A percentile compares a stretch with the other conserved stretches of the same genome.
Evolutionary conservation across 1,140 invertebrate genomes (phyloP).

Genomic region (Chlorops oryzae): DNA sequence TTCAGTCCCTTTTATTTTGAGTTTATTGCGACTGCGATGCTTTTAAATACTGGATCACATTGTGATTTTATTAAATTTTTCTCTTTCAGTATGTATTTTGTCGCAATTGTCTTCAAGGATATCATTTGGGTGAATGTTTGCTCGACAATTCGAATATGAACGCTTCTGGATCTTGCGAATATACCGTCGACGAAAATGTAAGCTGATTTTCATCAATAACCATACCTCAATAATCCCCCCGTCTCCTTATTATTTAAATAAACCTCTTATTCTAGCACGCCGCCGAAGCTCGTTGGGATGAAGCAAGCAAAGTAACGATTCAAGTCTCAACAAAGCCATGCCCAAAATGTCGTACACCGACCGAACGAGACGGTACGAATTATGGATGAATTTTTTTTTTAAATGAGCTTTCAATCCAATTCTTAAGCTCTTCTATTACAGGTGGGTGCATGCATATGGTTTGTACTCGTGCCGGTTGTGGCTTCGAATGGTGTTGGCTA

Average conservation of each 20-base stretch:
- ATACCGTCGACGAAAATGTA: constrained; percentile 57
- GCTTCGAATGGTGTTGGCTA: constrained; percentile 83
- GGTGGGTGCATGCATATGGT: constrained; percentile 89
- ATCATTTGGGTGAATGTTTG: constrained; percentile 69
- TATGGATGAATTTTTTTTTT: constrained; percentile 8
- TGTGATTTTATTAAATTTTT: constrained; percentile 7
- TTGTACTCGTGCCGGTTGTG: constrained; percentile 60
- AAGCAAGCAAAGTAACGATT: constrained; percentile 67
- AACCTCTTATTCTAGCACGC: constrained; percentile 31
- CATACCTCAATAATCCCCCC: constrained; percentile 12
- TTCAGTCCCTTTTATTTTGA: no score
- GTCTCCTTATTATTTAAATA: constrained; percentile 16
- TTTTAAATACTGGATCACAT: constrained; percentile 1
- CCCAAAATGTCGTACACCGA: constrained; percentile 79
- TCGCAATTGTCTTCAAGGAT: constrained; percentile 70
- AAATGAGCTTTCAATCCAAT: no score
- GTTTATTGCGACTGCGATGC: no score
- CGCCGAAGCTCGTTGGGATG: constrained; percentile 68
- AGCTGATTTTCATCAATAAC: constrained; percentile 31
- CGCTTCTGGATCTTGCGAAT: constrained; percentile 48
- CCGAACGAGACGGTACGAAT: constrained; percentile 72
- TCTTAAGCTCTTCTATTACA: constrained; percentile 40
- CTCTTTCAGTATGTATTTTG: constrained; percentile 72
- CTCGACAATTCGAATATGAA: constrained; percentile 38
- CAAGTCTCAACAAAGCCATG: constrained; percentile 79